These are phyloP conservation scores for Mirounga angustirostris DNA, from an alignment of 2,113 vertebrate species.

Conservation along the genomic window DNA sequence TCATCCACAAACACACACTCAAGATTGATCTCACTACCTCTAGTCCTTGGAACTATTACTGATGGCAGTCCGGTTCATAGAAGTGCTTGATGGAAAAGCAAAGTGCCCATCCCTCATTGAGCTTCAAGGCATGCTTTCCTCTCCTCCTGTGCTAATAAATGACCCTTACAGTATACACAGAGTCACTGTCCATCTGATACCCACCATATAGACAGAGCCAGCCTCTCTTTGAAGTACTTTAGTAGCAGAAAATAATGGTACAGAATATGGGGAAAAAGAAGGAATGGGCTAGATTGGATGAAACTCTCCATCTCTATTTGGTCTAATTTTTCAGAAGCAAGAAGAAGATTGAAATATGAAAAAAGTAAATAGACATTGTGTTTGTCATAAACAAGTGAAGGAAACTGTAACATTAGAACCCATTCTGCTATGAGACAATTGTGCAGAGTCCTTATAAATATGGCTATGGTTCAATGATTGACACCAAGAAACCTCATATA, in stretches of 20 bases:
- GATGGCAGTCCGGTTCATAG: neutral
- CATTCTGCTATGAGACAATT: neutral
- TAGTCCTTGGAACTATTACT: neutral
- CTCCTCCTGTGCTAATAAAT: neutral
- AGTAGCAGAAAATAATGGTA: neutral
- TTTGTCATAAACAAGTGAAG: conserved; percentile 64
- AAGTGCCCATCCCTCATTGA: neutral
- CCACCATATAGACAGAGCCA: neutral
- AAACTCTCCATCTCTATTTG: neutral
- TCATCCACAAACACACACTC: neutral
- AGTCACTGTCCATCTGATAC: neutral
- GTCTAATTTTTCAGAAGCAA: conserved; percentile 24
- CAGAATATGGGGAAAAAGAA: neutral
- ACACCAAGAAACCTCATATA: neutral
- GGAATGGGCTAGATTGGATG: neutral
- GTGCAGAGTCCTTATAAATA: neutral
- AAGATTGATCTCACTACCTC: neutral
- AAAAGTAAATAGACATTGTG: neutral
- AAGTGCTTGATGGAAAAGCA: neutral
- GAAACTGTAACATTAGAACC: neutral
- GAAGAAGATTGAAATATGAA: conserved; percentile 9
- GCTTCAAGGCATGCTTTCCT: neutral
- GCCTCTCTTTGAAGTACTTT: neutral
- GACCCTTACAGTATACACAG: neutral
- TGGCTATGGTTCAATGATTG: rapidly evolving